Conservation (phyloP, 2,113 vertebrate genomes). For the Scomber japonicus region DNA sequence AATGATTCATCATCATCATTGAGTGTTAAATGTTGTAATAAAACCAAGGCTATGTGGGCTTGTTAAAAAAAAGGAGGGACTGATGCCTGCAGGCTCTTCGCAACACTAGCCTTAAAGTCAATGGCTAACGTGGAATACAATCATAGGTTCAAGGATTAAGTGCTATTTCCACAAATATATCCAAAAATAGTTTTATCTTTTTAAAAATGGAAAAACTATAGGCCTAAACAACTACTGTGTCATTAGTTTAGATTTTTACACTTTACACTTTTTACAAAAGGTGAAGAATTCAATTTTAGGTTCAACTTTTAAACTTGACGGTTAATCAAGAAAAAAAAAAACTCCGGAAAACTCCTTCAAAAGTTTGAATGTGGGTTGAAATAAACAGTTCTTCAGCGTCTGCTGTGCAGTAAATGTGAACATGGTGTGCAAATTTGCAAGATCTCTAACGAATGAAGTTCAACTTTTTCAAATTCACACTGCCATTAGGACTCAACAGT, state of each 20-base stretch:
- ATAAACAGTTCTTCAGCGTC: neutral
- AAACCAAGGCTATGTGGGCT: neutral
- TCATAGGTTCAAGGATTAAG: neutral
- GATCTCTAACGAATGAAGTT: neutral
- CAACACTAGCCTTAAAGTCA: neutral
- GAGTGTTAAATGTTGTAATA: too few relatives aligned
- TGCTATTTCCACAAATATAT: neutral
- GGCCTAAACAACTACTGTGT: neutral
- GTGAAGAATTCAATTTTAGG: neutral
- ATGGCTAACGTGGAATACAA: neutral
- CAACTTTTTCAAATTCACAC: neutral
- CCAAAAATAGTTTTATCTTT: neutral
- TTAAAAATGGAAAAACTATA: neutral
- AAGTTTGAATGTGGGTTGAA: constrained; percentile 4
- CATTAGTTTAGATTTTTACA: neutral
- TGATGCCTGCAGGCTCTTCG: neutral
- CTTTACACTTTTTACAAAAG: neutral
- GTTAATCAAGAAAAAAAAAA: too few relatives aligned
- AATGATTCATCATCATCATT: too few relatives aligned
- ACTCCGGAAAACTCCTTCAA: too few relatives aligned
- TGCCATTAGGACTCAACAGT: neutral
- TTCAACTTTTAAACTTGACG: neutral
- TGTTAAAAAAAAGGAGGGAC: too few relatives aligned
- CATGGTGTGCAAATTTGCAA: neutral
- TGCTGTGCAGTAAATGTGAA: neutral